Conservation (phyloP, 2,113 vertebrate genomes). For the Phasianus colchicus region DNA sequence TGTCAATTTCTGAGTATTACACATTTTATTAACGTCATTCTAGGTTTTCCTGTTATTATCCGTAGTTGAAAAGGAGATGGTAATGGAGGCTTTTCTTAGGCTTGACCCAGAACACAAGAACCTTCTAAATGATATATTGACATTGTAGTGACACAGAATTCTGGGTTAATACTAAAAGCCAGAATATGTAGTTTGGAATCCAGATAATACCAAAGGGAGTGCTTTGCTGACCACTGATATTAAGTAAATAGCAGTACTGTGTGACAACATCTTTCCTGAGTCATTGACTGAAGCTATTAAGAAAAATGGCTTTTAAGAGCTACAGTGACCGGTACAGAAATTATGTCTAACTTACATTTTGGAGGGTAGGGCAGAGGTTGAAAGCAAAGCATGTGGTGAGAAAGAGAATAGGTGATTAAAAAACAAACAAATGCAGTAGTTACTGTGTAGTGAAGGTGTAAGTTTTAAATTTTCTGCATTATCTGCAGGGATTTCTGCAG, state of each 20-base stretch:
- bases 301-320: not conserved
- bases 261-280: not conserved
- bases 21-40: slow-evolving; percentile 1
- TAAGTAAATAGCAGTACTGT: not conserved
- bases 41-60: not conserved
- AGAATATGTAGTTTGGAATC: not conserved
- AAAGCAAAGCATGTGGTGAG: not conserved
- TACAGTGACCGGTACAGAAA: not conserved
- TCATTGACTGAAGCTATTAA: not conserved
- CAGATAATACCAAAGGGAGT: not conserved
- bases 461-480: not conserved
- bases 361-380: not conserved
- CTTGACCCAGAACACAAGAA: not conserved
- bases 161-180: not conserved
- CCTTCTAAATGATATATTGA: not conserved
- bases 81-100: not conserved
- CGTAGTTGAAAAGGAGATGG: not conserved
- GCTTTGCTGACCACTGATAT: not conserved
- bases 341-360: fast-evolving
- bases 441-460: not conserved
- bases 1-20: slow-evolving; percentile 41
- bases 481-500: not conserved
- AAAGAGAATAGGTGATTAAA: not conserved
- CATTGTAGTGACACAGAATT: not conserved
- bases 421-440: not conserved